Evolutionary conservation across 2,113 vertebrate species (phyloP).

Genomic region (Catharus minimus): DNA sequence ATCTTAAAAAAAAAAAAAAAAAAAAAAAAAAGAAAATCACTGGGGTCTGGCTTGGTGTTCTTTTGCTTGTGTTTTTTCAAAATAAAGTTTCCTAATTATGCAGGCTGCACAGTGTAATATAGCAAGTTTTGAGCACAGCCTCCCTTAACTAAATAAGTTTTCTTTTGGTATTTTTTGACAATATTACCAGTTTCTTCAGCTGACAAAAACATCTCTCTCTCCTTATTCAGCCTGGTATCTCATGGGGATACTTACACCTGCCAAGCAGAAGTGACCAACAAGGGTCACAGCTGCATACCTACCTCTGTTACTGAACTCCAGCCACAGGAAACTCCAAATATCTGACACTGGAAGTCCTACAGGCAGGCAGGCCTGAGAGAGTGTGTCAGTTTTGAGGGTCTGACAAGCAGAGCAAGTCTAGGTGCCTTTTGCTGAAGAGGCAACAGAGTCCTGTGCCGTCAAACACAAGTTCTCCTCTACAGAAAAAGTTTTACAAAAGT

Average conservation of each 20-base stretch:
- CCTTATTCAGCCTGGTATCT: not conserved
- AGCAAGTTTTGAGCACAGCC: not conserved
- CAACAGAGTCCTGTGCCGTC: not conserved
- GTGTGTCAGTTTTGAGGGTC: accelerated
- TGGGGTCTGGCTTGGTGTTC: not conserved
- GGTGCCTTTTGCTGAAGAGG: not conserved
- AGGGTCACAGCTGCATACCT: not conserved
- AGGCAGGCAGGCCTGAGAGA: not conserved
- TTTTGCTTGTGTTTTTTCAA: not conserved
- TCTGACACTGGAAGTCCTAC: not conserved
- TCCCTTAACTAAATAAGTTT: not conserved
- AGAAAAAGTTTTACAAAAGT: not conserved
- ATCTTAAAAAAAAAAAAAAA: not conserved
- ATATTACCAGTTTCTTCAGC: not conserved
- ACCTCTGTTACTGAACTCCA: not conserved
- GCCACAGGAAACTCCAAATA: not conserved
- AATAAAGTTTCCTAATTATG: not conserved
- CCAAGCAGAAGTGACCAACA: not conserved
- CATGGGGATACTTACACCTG: not conserved
- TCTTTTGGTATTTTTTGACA: not conserved
- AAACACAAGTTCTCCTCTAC: not conserved
- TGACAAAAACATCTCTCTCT: not conserved
- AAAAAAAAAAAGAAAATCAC: not conserved
- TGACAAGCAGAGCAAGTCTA: not conserved
- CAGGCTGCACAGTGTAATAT: not conserved